These are phyloP conservation scores for Phenacoccus solenopsis DNA, from an alignment of 1,140 invertebrate genomes.

Conservation along the genomic window DNA sequence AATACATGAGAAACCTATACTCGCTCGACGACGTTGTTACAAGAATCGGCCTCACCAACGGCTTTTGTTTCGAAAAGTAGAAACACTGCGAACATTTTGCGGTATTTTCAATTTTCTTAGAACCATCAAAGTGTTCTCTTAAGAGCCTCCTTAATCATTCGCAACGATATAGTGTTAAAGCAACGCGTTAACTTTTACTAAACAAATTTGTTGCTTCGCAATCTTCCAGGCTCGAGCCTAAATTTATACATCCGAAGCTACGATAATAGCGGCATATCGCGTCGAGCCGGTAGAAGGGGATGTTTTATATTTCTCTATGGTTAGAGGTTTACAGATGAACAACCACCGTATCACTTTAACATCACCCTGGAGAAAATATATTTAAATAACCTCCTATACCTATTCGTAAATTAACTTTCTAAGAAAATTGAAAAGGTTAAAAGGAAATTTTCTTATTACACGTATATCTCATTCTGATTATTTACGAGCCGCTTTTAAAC, in stretches of 20 bases:
- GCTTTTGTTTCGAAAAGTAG: constrained; percentile 4
- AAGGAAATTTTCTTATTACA: constrained; percentile 9
- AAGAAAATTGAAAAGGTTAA: constrained; percentile 10
- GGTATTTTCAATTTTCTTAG: constrained; percentile 17
- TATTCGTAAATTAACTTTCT: constrained; percentile 14
- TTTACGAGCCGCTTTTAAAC: background rate
- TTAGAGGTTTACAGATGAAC: constrained; percentile 1
- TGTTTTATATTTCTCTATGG: constrained; percentile 3
- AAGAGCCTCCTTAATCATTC: constrained; percentile 16
- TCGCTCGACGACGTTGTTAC: background rate
- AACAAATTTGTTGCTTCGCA: constrained; percentile 14
- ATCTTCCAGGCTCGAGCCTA: background rate
- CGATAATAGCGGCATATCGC: background rate
- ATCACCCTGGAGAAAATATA: constrained; percentile 17
- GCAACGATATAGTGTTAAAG: background rate
- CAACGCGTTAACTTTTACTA: constrained; percentile 11
- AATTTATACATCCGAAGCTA: constrained; percentile 12
- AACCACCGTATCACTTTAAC: constrained; percentile 1
- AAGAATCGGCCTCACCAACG: background rate
- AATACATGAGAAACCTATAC: background rate
- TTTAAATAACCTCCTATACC: constrained; percentile 4
- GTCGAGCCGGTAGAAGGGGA: background rate
- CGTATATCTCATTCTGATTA: background rate
- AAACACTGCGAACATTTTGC: constrained; percentile 10
- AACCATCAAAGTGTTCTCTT: constrained; percentile 14